Evolutionary conservation across 2,888 invertebrate species (phyloP).

Genomic region (Tubulanus polymorphus): DNA sequence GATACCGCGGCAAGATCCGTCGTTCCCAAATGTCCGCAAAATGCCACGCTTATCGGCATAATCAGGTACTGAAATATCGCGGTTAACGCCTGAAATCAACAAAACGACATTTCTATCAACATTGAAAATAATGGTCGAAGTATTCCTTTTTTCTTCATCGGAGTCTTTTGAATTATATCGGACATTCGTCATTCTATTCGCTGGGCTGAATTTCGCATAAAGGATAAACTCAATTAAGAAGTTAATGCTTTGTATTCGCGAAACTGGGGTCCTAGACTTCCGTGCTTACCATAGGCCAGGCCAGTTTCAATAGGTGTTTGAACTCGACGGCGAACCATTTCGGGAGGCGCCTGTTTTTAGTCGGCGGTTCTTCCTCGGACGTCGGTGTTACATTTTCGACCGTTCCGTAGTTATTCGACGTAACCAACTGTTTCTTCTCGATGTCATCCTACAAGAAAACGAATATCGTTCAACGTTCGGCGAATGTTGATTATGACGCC

Average conservation of each 20-base stretch:
- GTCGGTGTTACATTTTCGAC: too few relatives aligned
- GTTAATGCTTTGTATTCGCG: neutral
- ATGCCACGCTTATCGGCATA: neutral
- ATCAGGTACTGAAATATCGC: neutral
- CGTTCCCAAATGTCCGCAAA: neutral
- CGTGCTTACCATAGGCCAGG: neutral
- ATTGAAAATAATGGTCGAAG: too few relatives aligned
- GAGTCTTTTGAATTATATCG: neutral
- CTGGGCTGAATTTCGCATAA: neutral
- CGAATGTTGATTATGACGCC: too few relatives aligned
- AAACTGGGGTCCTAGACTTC: neutral
- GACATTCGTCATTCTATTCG: neutral
- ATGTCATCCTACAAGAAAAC: too few relatives aligned
- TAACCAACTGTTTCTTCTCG: too few relatives aligned
- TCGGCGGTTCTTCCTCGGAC: too few relatives aligned
- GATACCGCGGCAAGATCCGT: neutral
- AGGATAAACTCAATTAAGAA: neutral
- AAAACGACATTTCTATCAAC: neutral
- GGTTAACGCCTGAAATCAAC: neutral
- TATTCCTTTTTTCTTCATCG: neutral
- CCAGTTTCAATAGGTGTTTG: neutral
- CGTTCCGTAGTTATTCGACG: too few relatives aligned
- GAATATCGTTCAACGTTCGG: too few relatives aligned
- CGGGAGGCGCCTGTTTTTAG: too few relatives aligned
- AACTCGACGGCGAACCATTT: neutral